Evolutionary conservation across 2,888 invertebrate genomes (phyloP).

Genomic region (Sinotaia quadrata): DNA sequence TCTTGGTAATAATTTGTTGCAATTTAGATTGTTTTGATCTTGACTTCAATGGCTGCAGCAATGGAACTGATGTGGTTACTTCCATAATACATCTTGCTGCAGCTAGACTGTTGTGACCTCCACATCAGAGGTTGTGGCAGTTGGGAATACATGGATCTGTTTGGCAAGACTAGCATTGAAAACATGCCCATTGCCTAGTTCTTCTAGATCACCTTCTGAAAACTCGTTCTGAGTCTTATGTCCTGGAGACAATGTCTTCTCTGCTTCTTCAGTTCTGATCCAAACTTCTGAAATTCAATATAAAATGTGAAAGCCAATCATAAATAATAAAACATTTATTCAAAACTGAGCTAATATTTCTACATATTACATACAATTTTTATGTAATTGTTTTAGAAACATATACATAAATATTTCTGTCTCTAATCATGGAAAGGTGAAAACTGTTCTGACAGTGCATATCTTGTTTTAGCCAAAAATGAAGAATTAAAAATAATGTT

Average conservation of each 20-base stretch:
- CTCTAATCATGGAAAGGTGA: no score
- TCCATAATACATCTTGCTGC: neutral
- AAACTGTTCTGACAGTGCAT: no score
- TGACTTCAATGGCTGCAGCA: neutral
- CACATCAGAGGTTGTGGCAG: constrained; percentile 44
- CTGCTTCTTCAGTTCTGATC: constrained; percentile 14
- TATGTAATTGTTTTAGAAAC: no score
- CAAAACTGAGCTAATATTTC: no score
- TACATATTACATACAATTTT: no score
- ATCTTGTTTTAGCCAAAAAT: no score
- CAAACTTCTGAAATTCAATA: no score
- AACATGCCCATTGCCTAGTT: constrained; percentile 86
- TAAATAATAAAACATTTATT: neutral
- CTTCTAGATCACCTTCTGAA: constrained; percentile 32
- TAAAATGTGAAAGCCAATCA: neutral
- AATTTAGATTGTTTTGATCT: neutral
- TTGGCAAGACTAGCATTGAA: constrained; percentile 93
- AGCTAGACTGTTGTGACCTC: constrained; percentile 34
- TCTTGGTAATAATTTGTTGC: neutral
- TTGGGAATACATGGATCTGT: constrained; percentile 88
- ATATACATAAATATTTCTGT: no score
- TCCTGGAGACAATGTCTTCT: neutral
- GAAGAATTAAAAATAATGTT: no score
- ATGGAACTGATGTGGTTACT: neutral
- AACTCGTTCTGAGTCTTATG: constrained; percentile 7